Evolutionary conservation across 2,113 vertebrate species (phyloP).

Genomic region (Python bivittatus): DNA sequence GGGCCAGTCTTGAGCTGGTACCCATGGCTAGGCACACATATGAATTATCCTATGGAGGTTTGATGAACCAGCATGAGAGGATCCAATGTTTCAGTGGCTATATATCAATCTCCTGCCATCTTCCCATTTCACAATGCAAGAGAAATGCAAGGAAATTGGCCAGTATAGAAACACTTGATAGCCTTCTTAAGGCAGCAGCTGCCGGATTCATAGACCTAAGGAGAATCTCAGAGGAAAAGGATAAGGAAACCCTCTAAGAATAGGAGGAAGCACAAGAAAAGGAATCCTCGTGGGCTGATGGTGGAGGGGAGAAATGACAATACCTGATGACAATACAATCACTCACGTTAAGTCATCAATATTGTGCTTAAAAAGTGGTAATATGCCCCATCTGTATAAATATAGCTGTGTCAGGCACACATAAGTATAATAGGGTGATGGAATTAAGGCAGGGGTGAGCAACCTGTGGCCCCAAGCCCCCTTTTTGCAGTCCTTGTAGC

Average conservation of each 20-base stretch:
- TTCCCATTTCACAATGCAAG: neutral
- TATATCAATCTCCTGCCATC: neutral
- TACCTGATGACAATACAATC: neutral
- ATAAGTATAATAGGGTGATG: neutral
- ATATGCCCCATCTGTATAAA: neutral
- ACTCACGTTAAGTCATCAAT: neutral
- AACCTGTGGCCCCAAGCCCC: neutral
- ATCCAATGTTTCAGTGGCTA: neutral
- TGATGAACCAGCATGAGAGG: neutral
- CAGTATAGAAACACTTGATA: neutral
- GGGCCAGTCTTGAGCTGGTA: neutral
- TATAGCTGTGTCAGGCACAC: too few relatives aligned
- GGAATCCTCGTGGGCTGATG: neutral
- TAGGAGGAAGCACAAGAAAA: neutral
- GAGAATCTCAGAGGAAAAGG: neutral
- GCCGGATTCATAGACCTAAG: neutral
- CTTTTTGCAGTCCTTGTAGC: neutral
- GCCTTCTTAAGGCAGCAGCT: neutral
- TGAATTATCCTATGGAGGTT: too few relatives aligned
- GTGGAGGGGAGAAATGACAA: neutral
- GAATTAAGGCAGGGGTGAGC: neutral
- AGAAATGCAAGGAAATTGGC: neutral
- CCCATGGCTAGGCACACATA: neutral
- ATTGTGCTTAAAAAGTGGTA: neutral
- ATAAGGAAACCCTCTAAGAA: neutral